Evolutionary conservation across 2,888 invertebrate genomes (phyloP).

Genomic region (Dendrolimus houi): DNA sequence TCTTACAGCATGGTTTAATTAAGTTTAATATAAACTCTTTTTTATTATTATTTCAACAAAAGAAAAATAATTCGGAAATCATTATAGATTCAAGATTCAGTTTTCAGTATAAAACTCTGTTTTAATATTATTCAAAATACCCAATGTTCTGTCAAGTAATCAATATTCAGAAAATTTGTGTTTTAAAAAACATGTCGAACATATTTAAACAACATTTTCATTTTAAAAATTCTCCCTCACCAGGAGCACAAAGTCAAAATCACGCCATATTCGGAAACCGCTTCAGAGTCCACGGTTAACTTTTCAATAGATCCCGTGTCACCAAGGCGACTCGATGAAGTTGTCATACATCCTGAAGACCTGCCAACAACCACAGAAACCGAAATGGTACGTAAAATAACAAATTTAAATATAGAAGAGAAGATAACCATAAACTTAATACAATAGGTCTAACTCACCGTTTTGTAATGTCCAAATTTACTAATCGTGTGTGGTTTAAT

Average conservation of each 20-base stretch:
- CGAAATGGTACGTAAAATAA: constrained; percentile 45
- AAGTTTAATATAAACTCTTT: no score
- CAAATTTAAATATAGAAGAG: background rate
- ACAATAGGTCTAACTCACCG: background rate
- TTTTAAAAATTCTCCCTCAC: constrained; percentile 8
- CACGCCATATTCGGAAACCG: constrained; percentile 51
- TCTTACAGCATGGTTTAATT: no score
- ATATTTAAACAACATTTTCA: background rate
- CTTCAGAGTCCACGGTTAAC: constrained; percentile 47
- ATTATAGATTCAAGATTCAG: no score
- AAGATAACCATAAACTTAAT: no score
- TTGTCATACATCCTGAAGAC: constrained; percentile 36
- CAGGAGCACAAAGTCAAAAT: constrained; percentile 60
- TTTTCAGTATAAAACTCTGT: no score
- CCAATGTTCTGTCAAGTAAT: no score
- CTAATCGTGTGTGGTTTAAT: constrained; percentile 36
- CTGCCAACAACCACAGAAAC: constrained; percentile 48
- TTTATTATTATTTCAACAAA: no score
- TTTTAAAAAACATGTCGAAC: no score
- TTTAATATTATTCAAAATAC: no score
- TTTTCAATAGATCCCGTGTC: constrained; percentile 30
- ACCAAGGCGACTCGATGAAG: constrained; percentile 35
- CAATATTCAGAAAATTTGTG: no score
- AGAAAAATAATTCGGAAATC: no score
- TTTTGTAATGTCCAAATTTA: constrained; percentile 9